A percentile compares a stretch with the other conserved stretches of the same genome.
Evolutionary conservation across 2,888 invertebrate species (phyloP).

Genomic region (Epistrophella euchroma): DNA sequence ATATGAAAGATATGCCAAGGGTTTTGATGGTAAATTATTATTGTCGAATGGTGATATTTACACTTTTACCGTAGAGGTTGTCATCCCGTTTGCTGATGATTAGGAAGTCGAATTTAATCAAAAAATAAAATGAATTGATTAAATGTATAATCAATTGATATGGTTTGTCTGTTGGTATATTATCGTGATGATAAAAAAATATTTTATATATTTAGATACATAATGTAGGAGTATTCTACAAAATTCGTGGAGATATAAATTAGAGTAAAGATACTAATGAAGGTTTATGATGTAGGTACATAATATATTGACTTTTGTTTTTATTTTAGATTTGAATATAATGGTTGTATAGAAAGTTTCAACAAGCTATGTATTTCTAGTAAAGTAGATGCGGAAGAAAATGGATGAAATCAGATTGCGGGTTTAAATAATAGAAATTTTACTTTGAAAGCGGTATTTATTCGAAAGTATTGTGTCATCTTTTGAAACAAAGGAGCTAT

Average conservation of each 20-base stretch:
- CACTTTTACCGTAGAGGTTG: slow-evolving; percentile 13
- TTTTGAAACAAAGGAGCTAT: too few relatives aligned
- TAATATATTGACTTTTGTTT: too few relatives aligned
- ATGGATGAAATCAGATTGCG: too few relatives aligned
- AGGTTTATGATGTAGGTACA: slow-evolving; percentile 15
- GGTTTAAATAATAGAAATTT: too few relatives aligned
- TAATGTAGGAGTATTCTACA: too few relatives aligned
- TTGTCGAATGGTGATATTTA: slow-evolving; percentile 37
- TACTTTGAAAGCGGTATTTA: too few relatives aligned
- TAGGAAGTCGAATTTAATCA: slow-evolving; percentile 62
- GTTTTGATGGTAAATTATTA: slow-evolving; percentile 31
- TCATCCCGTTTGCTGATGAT: slow-evolving; percentile 27
- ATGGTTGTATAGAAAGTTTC: too few relatives aligned
- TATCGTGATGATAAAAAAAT: slow-evolving; percentile 23
- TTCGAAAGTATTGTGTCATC: too few relatives aligned
- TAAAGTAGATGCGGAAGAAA: too few relatives aligned
- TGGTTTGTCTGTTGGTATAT: slow-evolving; percentile 40
- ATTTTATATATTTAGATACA: not conserved
- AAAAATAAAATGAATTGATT: slow-evolving; percentile 42
- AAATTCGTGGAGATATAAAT: slow-evolving; percentile 23
- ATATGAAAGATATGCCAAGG: slow-evolving; percentile 10
- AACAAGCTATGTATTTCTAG: too few relatives aligned
- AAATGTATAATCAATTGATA: slow-evolving; percentile 22
- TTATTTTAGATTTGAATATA: too few relatives aligned
- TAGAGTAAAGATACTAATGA: slow-evolving; percentile 41